phyloP scores from a whole-genome alignment of 2,113 vertebrate species.

The Epinephelus fuscoguttatus region DNA sequence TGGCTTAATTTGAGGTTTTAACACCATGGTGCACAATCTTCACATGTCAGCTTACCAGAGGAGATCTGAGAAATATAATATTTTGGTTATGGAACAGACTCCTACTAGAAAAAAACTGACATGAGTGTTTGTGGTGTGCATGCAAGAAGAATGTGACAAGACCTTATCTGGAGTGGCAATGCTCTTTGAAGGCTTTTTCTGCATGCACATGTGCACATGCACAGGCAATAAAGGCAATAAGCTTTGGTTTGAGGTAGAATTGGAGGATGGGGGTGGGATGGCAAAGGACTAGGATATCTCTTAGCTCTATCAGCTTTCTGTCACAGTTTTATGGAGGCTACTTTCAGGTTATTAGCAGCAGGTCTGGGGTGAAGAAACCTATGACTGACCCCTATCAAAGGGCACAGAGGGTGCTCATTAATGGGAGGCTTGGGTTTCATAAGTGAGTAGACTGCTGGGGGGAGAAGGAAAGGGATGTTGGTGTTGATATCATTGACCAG shows the following conservation, averaged over 20 bases:
- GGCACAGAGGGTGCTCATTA: neutral
- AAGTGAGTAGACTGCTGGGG: slow-evolving; percentile 7
- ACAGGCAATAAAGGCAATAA: slow-evolving; percentile 69
- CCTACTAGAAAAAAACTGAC: slow-evolving; percentile 52
- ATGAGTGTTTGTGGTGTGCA: slow-evolving; percentile 22
- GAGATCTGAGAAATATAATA: slow-evolving; percentile 50
- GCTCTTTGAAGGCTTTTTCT: slow-evolving; percentile 65
- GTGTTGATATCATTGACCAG: slow-evolving; percentile 29
- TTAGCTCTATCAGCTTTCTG: slow-evolving; percentile 1
- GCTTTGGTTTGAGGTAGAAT: slow-evolving; percentile 70
- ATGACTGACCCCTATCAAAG: neutral
- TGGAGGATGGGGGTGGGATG: neutral
- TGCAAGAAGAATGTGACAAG: slow-evolving; percentile 2
- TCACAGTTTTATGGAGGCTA: neutral
- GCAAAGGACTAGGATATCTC: neutral
- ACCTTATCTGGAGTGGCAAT: slow-evolving; percentile 17
- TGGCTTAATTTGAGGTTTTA: slow-evolving; percentile 46
- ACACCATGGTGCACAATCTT: slow-evolving; percentile 23
- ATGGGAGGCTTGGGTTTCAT: slow-evolving; percentile 15
- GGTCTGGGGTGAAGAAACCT: slow-evolving; percentile 14
- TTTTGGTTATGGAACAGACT: slow-evolving; percentile 82
- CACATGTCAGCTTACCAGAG: slow-evolving; percentile 47
- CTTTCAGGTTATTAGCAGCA: slow-evolving; percentile 41
- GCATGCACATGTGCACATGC: slow-evolving; percentile 41
- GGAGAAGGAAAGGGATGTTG: neutral